Conservation (phyloP, 1,140 invertebrate genomes). For the Platorchestia sp. region DNA sequence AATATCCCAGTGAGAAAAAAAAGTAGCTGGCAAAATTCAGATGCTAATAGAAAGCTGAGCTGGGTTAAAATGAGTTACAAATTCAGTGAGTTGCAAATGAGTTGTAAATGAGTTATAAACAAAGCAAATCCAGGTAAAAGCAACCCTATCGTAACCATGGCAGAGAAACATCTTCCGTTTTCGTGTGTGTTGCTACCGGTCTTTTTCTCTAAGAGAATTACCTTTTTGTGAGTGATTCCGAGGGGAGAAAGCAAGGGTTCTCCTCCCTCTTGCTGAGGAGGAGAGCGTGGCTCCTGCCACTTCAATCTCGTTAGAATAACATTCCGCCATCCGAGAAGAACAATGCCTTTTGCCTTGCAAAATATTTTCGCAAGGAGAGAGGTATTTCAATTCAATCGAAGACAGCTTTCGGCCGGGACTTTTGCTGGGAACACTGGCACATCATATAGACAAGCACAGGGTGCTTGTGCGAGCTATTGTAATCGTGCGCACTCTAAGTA, state of each 20-base stretch:
- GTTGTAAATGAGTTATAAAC: no score
- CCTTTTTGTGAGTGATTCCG: neutral
- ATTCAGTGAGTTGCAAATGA: no score
- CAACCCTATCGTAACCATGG: neutral
- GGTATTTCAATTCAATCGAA: slow-evolving; percentile 2
- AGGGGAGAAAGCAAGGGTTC: neutral
- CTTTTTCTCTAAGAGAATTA: neutral
- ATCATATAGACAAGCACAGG: neutral
- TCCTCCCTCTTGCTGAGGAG: slow-evolving; percentile 14
- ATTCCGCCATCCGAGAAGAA: neutral
- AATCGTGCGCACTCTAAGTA: neutral
- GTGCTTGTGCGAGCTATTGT: neutral
- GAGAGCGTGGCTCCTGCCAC: neutral
- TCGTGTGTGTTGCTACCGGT: neutral
- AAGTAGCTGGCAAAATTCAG: neutral
- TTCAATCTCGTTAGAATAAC: slow-evolving; percentile 32
- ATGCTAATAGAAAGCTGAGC: neutral
- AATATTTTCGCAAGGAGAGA: neutral
- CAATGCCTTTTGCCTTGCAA: slow-evolving; percentile 14
- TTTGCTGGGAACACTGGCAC: neutral
- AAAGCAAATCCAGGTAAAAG: neutral
- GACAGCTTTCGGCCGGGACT: neutral
- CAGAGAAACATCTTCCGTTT: neutral
- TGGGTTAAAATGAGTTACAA: neutral
- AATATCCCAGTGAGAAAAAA: neutral